Conservation (phyloP, 2,888 invertebrate species). For the Xylota segnis region DNA sequence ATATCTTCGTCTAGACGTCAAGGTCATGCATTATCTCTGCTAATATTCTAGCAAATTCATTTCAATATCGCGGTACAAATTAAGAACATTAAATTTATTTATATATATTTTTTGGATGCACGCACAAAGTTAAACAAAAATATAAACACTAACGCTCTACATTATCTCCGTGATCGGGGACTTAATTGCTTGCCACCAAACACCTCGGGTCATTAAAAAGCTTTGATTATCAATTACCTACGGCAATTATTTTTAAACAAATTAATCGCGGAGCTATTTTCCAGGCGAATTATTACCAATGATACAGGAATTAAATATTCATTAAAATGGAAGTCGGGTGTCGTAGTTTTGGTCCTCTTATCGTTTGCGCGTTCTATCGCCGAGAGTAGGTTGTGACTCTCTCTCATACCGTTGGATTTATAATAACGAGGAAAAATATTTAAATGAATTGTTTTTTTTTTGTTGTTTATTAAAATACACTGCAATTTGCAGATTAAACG, state of each 20-base stretch:
- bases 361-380: not conserved
- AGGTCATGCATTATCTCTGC: too few species aligned
- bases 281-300: slow-evolving; percentile 36
- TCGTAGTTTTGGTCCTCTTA: not conserved
- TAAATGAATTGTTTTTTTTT: slow-evolving; percentile 4
- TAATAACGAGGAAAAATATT: not conserved
- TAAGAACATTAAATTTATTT: not conserved
- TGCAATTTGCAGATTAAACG: not conserved
- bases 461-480: too few species aligned
- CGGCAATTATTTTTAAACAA: slow-evolving; percentile 57
- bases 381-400: not conserved
- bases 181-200: slow-evolving; percentile 7
- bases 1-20: too few species aligned
- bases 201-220: slow-evolving; percentile 35
- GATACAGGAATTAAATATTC: slow-evolving; percentile 39
- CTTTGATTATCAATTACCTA: slow-evolving; percentile 55
- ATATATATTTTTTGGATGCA: not conserved
- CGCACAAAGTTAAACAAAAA: not conserved
- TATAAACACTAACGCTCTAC: not conserved
- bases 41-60: too few species aligned
- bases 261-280: slow-evolving; percentile 50
- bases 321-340: slow-evolving; percentile 12
- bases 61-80: not conserved
- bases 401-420: not conserved
- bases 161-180: not conserved